These are phyloP conservation scores for Plusia festucae DNA, from an alignment of 2,888 invertebrate species.

Conservation along the genomic window DNA sequence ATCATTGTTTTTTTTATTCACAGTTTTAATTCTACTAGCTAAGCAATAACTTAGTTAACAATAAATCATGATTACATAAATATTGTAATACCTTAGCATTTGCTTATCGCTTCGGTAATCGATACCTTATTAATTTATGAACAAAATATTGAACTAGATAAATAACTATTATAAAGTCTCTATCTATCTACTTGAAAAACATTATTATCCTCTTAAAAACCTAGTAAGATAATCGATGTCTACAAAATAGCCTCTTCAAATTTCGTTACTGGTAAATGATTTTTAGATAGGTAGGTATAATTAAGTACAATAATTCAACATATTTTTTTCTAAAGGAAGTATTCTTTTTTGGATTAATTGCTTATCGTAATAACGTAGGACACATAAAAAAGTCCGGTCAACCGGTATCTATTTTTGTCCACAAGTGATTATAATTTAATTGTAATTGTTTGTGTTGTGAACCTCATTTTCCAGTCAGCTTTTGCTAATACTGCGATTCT, in stretches of 20 bases:
- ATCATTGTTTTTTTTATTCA: constrained; percentile 23
- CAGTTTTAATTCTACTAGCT: neutral
- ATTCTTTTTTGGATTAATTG: neutral
- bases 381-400: neutral
- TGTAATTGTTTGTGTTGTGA: constrained; percentile 36
- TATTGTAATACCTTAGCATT: neutral
- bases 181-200: no score
- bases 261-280: no score
- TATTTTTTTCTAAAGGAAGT: neutral
- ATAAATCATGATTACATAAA: neutral
- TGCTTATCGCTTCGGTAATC: neutral
- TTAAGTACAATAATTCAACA: neutral
- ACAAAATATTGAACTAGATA: no score
- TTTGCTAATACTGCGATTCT: constrained; percentile 25
- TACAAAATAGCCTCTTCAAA: no score
- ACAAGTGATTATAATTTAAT: constrained; percentile 30
- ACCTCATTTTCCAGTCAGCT: constrained; percentile 44
- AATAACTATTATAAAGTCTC: no score
- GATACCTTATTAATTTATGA: neutral
- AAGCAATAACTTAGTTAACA: neutral
- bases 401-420: constrained; percentile 31
- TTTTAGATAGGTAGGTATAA: no score
- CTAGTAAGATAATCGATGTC: no score
- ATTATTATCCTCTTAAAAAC: no score
- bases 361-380: neutral